phyloP scores from a whole-genome alignment of 23 tunicate genomes.

The Halocynthia roretzi region DNA sequence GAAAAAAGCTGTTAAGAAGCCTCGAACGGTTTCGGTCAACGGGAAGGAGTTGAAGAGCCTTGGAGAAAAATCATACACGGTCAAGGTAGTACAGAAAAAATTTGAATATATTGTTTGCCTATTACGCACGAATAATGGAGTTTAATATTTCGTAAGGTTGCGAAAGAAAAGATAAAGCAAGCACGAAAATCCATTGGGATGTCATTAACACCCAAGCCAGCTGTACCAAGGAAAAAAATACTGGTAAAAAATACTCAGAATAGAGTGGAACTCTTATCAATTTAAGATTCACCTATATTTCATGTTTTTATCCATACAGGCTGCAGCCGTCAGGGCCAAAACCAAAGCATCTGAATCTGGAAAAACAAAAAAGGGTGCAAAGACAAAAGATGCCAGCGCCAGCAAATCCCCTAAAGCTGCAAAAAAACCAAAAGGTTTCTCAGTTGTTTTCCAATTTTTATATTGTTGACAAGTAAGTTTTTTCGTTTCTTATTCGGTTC shows the following conservation, averaged over 20 bases:
- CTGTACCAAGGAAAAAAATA: constrained; percentile 3
- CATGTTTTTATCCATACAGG: neutral
- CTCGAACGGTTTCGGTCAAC: neutral
- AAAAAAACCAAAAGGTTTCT: neutral
- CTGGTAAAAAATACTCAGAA: too few species aligned
- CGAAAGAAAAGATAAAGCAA: constrained; percentile 17
- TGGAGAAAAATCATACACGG: constrained; percentile 16
- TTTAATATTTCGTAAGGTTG: constrained; percentile 2
- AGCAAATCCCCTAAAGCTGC: neutral
- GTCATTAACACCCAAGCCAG: constrained; percentile 13
- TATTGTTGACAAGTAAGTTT: too few species aligned
- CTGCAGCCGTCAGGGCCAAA: neutral
- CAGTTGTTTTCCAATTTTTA: neutral
- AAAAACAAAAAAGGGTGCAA: neutral
- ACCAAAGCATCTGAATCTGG: neutral
- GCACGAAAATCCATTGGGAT: constrained; percentile 26
- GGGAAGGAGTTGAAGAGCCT: constrained; percentile 19
- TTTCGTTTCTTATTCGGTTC: too few species aligned
- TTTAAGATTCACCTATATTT: too few species aligned
- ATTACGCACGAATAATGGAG: neutral
- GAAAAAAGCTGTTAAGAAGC: neutral
- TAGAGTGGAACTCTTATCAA: too few species aligned
- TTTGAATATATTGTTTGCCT: neutral
- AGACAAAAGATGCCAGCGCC: neutral
- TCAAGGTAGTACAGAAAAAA: constrained; percentile 12